These are phyloP conservation scores for Gonocerus acuteangulatus DNA, from an alignment of 2,888 invertebrate genomes.

Conservation along the genomic window DNA sequence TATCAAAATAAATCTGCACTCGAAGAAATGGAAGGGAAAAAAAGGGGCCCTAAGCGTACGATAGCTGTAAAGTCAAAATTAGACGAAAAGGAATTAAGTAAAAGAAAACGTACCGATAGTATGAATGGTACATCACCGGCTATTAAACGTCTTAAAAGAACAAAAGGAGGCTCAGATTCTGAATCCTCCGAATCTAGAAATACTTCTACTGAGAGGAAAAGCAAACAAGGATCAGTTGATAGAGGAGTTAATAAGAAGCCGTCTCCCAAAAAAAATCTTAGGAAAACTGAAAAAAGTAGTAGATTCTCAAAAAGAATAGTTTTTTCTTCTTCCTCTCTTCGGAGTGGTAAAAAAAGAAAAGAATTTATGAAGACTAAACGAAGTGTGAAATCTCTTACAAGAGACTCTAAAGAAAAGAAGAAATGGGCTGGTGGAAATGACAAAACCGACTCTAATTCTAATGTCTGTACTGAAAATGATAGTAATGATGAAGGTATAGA, in stretches of 20 bases:
- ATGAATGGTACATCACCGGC: conserved; percentile 15
- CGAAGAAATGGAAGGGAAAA: conserved; percentile 29
- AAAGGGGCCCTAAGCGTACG: conserved; percentile 3
- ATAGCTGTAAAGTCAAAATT: background rate
- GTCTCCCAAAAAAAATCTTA: background rate
- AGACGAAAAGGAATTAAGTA: background rate
- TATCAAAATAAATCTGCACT: conserved; percentile 35
- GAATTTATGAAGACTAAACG: conserved; percentile 9
- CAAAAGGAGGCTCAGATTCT: conserved; percentile 23
- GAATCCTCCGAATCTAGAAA: conserved; percentile 10
- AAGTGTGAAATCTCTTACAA: background rate
- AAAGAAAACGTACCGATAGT: conserved; percentile 14
- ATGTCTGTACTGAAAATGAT: conserved; percentile 23
- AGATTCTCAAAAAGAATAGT: conserved; percentile 11
- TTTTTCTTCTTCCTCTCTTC: background rate
- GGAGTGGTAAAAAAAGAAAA: conserved; percentile 20
- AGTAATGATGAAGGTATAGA: conserved; percentile 11
- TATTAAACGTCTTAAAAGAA: conserved; percentile 19
- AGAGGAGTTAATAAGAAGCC: background rate
- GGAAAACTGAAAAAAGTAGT: conserved; percentile 13
- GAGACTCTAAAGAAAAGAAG: conserved; percentile 13
- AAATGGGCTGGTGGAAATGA: background rate
- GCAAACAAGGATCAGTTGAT: background rate
- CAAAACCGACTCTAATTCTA: conserved; percentile 23
- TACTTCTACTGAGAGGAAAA: conserved; percentile 11